Base-by-base conservation (phyloP, 2,113 vertebrate genomes). In the Mystacornis crossleyi region DNA sequence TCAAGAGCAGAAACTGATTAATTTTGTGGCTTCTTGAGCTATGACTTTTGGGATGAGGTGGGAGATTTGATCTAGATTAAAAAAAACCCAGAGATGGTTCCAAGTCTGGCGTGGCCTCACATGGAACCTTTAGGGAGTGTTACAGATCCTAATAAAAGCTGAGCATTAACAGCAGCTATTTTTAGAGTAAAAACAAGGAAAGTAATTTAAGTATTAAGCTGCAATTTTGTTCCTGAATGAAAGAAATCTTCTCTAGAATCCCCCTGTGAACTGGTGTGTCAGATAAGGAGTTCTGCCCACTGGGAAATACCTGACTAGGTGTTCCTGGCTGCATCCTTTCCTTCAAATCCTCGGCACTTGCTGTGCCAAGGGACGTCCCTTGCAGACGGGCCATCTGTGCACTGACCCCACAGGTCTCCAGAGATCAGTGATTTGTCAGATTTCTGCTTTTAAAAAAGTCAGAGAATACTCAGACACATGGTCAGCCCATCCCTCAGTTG, bases 311-410 rank as follows among this genome's bases (percentile, higher is more conserved):
- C 61, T 58, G 28, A 11, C 28, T 1, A 4, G 38, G 28, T 1
- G 0, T 55, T 89, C 71, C 33, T 64, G 29, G 11, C 43, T 78
- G n/a, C 29, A 12, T 42, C 61, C 38, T 5, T 55, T 4, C 0
- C 4, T 40, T 40, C 51, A 31, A 1, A 34, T 31, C n/a, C 73
- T 66, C 0, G 0, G 55, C 47, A 33, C 18, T 53, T 0, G 0
- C 51, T 48, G 55, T 71, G 65, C 55, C 10, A 1, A 4, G 33
- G 50, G 40, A 19, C 24, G 4, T 2, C 14, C 33, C 33, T 36
- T 50, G 51, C 18, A 58, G n/a, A 40, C 31, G 72, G 64, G 21
- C 20, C 38, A 33, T 54, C 65, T 81, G 81, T 50, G 45, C 13
- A 1, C 40, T 81, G 75, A 65, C 42, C 75, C 58, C 3, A 0